Percentiles rank a stretch among this genome's conserved stretches.
Conservation (phyloP, 2,888 invertebrate genomes). For the Leucophenga montana region DNA sequence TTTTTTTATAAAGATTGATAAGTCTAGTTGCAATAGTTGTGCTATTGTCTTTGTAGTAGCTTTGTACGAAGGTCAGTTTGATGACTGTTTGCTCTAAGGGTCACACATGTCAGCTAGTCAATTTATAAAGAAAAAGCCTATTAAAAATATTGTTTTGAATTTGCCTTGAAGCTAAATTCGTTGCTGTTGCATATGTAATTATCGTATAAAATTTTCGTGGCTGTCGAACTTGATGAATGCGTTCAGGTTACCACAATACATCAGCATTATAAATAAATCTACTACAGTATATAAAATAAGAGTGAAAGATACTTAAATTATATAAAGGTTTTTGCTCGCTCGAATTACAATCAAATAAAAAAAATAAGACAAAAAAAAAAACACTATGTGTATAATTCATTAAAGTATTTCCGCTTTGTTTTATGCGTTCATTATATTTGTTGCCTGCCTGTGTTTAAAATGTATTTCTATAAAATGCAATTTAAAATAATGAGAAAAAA, state of each 20-base stretch:
- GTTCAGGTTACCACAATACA: slow-evolving; percentile 39
- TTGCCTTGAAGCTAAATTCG: slow-evolving; percentile 47
- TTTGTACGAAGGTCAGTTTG: slow-evolving; percentile 51
- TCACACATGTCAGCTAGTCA: slow-evolving; percentile 55
- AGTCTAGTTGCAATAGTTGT: slow-evolving; percentile 19
- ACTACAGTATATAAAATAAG: no score
- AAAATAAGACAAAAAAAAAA: neutral
- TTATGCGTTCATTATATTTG: slow-evolving; percentile 28
- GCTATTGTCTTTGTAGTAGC: slow-evolving; percentile 29
- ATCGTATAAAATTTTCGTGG: slow-evolving; percentile 52
- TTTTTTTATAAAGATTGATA: neutral
- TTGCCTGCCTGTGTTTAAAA: slow-evolving; percentile 20
- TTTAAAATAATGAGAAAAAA: slow-evolving; percentile 30
- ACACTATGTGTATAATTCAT: slow-evolving; percentile 13
- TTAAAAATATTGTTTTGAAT: slow-evolving; percentile 6
- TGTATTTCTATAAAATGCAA: slow-evolving; percentile 28
- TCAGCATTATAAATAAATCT: slow-evolving; percentile 19
- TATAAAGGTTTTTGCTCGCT: neutral
- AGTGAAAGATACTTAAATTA: slow-evolving; percentile 15
- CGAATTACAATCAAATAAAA: neutral
- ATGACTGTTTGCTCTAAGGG: slow-evolving; percentile 34
- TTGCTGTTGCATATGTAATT: slow-evolving; percentile 53
- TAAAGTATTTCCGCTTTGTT: slow-evolving; percentile 21
- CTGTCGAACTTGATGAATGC: slow-evolving; percentile 58
- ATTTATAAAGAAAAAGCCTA: slow-evolving; percentile 37